Percentiles rank a stretch among this genome's conserved stretches.
Evolutionary conservation across 2,888 invertebrate species (phyloP).

Genomic region (Homarus gammarus): DNA sequence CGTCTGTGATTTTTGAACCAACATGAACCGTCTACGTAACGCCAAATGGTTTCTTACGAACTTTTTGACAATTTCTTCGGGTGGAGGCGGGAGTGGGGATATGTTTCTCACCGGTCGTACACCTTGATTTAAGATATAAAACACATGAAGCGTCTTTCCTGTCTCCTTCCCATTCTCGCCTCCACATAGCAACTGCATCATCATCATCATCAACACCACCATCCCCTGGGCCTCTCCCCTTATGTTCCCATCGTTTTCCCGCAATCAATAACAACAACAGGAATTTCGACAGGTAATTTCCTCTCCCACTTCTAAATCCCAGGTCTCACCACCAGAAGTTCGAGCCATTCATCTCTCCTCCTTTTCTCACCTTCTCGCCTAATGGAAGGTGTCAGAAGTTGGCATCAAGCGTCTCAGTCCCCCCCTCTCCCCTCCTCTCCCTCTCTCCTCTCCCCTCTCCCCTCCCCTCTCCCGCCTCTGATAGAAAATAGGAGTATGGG

Average conservation of each 20-base stretch:
- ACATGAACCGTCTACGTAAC: no score
- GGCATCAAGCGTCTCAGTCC: conserved; percentile 18
- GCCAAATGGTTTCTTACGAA: no score
- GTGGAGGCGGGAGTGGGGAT: no score
- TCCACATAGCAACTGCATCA: no score
- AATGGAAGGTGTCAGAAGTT: conserved; percentile 52
- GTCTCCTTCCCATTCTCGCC: background rate
- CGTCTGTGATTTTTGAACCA: no score
- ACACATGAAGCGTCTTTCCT: no score
- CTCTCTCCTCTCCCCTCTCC: background rate
- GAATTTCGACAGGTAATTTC: conserved; percentile 43
- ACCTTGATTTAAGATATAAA: no score
- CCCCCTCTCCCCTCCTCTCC: background rate
- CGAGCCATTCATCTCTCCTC: conserved; percentile 31
- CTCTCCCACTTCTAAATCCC: conserved; percentile 3
- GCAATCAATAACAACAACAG: conserved; percentile 17
- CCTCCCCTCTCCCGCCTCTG: background rate
- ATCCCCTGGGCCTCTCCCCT: background rate
- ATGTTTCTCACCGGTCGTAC: no score
- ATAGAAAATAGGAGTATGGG: conserved; percentile 14
- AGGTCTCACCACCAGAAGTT: conserved; percentile 14
- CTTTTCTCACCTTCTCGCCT: conserved; percentile 30
- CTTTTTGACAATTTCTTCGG: no score
- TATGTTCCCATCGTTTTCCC: conserved; percentile 7
- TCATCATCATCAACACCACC: background rate